Conservation (phyloP, 1,140 invertebrate species). For the Penaeus vannamei region DNA sequence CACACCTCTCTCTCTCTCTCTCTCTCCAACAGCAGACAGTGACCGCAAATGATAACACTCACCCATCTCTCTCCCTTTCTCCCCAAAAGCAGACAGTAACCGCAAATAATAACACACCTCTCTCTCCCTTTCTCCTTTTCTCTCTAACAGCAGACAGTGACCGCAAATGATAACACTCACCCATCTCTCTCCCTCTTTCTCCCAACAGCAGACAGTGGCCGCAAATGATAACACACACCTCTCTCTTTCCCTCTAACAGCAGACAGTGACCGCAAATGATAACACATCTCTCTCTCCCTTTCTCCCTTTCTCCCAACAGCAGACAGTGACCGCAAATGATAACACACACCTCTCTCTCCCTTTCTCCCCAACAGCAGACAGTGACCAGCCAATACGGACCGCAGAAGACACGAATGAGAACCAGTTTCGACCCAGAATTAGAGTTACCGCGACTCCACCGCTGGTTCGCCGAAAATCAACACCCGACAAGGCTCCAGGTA, state of each 20-base stretch:
- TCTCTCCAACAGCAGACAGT: no score
- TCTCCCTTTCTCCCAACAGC: no score
- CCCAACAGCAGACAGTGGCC: no score
- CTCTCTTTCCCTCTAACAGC: not conserved
- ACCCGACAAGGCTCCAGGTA: constrained; percentile 87
- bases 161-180: not conserved
- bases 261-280: no score
- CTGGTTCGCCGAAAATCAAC: constrained; percentile 96
- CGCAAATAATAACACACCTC: no score
- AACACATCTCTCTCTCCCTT: not conserved
- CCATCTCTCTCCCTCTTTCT: not conserved
- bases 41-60: not conserved
- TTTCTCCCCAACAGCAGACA: constrained; percentile 77
- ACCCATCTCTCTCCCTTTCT: not conserved
- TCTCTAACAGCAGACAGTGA: no score
- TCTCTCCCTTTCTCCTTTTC: not conserved
- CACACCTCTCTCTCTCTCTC: no score
- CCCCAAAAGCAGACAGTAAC: no score
- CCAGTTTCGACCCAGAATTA: constrained; percentile 94
- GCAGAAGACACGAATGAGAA: constrained; percentile 92
- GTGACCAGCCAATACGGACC: constrained; percentile 80
- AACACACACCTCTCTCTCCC: not conserved
- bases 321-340: no score
- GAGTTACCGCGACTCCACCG: constrained; percentile 94
- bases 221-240: no score